These are phyloP conservation scores for Euwallacea similis DNA, from an alignment of 1,140 invertebrate species.

Conservation along the genomic window DNA sequence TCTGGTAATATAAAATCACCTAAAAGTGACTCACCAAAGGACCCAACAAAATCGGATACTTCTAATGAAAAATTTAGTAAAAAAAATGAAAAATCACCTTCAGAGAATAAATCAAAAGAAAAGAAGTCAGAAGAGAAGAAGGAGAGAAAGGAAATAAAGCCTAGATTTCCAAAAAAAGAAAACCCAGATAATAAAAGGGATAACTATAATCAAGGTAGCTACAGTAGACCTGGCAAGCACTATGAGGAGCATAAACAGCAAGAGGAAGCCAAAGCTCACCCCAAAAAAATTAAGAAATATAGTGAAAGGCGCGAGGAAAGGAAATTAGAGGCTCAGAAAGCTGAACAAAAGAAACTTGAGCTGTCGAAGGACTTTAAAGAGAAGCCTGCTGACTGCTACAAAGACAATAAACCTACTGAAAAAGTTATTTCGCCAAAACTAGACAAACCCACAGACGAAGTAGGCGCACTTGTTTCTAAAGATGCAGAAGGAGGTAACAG, in stretches of 20 bases:
- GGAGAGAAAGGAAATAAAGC: slow-evolving; percentile 43
- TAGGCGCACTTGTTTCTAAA: neutral
- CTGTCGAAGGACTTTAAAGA: slow-evolving; percentile 11
- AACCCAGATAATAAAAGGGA: slow-evolving; percentile 42
- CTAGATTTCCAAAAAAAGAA: slow-evolving; percentile 43
- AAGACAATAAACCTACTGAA: neutral
- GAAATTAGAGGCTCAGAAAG: slow-evolving; percentile 49
- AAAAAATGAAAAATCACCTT: slow-evolving; percentile 31
- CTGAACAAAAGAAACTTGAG: slow-evolving; percentile 42
- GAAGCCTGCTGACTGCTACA: neutral
- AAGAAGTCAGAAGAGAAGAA: slow-evolving; percentile 49
- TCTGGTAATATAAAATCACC: slow-evolving; percentile 40
- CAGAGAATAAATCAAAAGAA: slow-evolving; percentile 38
- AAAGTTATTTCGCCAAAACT: neutral
- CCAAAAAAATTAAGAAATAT: slow-evolving; percentile 53
- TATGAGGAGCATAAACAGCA: slow-evolving; percentile 44
- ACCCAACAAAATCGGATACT: slow-evolving; percentile 28
- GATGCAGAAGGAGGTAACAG: slow-evolving; percentile 24
- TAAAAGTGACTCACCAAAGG: slow-evolving; percentile 36
- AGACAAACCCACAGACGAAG: neutral
- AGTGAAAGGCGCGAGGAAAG: slow-evolving; percentile 53
- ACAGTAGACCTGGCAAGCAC: slow-evolving; percentile 40
- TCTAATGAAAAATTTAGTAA: slow-evolving; percentile 33
- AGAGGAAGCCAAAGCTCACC: slow-evolving; percentile 38
- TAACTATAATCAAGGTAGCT: slow-evolving; percentile 34